Base-by-base conservation (phyloP, 1,140 invertebrate species). In the Polypedilum vanderplanki region DNA sequence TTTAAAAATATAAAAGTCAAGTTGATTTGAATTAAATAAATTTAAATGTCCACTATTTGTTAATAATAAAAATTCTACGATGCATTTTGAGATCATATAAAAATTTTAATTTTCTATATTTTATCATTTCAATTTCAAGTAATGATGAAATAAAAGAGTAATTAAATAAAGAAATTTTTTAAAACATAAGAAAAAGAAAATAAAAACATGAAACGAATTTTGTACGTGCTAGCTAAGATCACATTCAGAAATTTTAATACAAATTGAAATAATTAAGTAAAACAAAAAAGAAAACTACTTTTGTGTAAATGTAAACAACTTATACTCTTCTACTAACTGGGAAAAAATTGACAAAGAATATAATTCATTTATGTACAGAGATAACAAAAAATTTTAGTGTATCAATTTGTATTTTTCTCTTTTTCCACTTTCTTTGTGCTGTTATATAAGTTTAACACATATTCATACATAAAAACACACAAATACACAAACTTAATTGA, bases 161-260 rank as follows among this genome's bases (percentile, higher is more conserved):
- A 33, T 33, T 33, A 33, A 33, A 33, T 3, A 33, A 33, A 33
- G 24, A n/a, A n/a, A n/a, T 33, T 33, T 70, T 70, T 20, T 20
- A 67, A 10, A 70, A 70, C 24, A 33, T 70, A 70, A 70, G 41
- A 57, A 12, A 70, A 70, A 20, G 18, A 18, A 18, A 17, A 67
- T 20, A 67, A n/a, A 70, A 18, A 70, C 46, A 57, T 57, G 15
- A 18, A 70, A 70, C 65, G 65, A 70, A 70, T 70, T 70, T 70
- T 70, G 20, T 70, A 70, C 65, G 17, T 70, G 65, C 65, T 17
- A 18, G n/a, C 7, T 70, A 70, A 70, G 17, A 18, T 17, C 18
- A 20, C 65, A 70, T 22, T 22, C 20, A 70, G 17, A 70, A 33
- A 20, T 70, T 70, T 70, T 70, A 70, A 70, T 12, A 57, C 10